These are phyloP conservation scores for Pituophis catenifer DNA, from an alignment of 2,113 vertebrate genomes.

Conservation along the genomic window DNA sequence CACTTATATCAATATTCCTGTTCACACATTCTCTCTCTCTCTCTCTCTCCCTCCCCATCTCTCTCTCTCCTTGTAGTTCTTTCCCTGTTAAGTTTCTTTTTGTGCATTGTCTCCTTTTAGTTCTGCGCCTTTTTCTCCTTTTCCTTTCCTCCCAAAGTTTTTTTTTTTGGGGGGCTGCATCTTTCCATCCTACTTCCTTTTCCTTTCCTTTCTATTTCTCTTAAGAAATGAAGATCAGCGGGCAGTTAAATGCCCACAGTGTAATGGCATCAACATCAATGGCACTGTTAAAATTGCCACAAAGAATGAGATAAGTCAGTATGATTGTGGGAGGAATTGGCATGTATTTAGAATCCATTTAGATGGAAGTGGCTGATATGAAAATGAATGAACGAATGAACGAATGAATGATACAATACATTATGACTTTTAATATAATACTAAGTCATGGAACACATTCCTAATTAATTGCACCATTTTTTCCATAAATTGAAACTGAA, in stretches of 20 bases:
- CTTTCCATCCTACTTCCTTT: background rate
- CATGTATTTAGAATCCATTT: background rate
- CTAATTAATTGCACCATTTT: background rate
- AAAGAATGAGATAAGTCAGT: background rate
- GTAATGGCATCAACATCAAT: background rate
- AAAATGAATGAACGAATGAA: background rate
- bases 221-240: background rate
- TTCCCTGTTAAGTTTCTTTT: background rate
- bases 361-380: background rate
- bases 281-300: background rate
- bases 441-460: background rate
- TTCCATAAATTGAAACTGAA: background rate
- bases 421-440: background rate
- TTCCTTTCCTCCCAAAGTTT: background rate
- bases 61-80: background rate
- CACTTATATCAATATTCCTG: background rate
- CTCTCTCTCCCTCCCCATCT: accelerated
- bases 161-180: background rate
- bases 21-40: background rate
- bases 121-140: background rate
- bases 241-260: background rate
- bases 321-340: background rate
- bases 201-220: background rate
- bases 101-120: background rate
- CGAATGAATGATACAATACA: background rate